Conservation (phyloP, 2,113 vertebrate species). For the Galeopterus variegatus region DNA sequence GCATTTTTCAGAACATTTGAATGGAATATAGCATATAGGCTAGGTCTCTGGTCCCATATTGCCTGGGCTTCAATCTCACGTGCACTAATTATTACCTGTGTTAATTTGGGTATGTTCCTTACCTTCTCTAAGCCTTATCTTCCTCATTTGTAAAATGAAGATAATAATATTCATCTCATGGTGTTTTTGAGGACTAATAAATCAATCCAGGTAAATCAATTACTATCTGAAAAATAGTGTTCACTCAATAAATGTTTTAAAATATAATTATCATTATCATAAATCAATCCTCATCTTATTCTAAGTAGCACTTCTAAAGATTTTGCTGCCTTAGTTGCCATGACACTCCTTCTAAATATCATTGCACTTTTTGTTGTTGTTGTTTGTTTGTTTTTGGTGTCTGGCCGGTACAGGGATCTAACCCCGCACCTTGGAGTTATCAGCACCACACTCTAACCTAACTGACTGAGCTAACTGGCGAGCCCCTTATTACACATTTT, state of each 20-base stretch:
- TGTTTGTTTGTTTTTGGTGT: too few species aligned
- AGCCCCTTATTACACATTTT: too few species aligned
- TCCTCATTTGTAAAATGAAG: slow-evolving; percentile 1
- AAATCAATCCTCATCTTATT: slow-evolving; percentile 17
- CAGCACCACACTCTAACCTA: too few species aligned
- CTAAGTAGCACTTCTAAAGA: neutral
- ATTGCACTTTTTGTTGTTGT: neutral
- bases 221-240: slow-evolving; percentile 5
- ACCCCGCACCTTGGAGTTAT: too few species aligned
- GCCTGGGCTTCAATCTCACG: neutral
- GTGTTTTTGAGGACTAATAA: slow-evolving; percentile 28
- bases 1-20: slow-evolving; percentile 2
- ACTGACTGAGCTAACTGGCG: too few species aligned
- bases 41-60: neutral
- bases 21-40: neutral
- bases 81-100: neutral
- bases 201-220: slow-evolving; percentile 42
- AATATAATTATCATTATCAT: neutral
- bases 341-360: neutral
- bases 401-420: too few species aligned
- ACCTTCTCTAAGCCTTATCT: slow-evolving; percentile 9
- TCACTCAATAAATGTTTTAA: slow-evolving; percentile 8
- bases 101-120: slow-evolving; percentile 32
- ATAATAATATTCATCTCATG: neutral
- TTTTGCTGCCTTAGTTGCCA: neutral